Evolutionary conservation across 37 sponge, comb jelly and placozoan genomes (phyloP).

Genomic region (Theonella swinhoei): DNA sequence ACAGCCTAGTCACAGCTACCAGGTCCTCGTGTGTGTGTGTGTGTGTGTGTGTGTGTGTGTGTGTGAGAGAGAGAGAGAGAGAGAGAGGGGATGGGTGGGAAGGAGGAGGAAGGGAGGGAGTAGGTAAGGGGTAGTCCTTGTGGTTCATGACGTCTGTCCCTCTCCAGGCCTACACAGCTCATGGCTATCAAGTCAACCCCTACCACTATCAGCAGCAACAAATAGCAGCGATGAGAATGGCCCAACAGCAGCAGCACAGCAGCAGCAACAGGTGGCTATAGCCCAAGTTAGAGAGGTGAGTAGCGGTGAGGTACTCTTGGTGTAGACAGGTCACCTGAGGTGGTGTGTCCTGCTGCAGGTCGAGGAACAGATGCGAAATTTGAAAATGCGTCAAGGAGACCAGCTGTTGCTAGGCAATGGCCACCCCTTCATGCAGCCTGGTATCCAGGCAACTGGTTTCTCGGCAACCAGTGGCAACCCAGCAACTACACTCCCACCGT

Average conservation of each 20-base stretch:
- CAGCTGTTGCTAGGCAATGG: background rate
- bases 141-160: background rate
- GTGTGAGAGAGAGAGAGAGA: too few species aligned
- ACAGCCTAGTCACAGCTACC: constrained; percentile 27
- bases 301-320: constrained; percentile 12
- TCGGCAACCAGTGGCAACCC: constrained; percentile 11
- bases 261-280: constrained; percentile 58
- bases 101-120: too few species aligned
- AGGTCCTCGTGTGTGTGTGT: too few species aligned
- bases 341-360: constrained; percentile 42
- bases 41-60: too few species aligned
- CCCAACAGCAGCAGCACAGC: constrained; percentile 31
- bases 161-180: constrained; percentile 42
- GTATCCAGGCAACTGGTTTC: constrained; percentile 11
- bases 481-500: background rate
- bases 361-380: constrained; percentile 59
- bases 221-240: constrained; percentile 52
- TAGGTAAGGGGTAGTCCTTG: too few species aligned
- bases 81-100: too few species aligned
- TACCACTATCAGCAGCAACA: constrained; percentile 64
- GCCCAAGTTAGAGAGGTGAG: background rate
- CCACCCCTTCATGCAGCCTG: background rate
- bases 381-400: constrained; percentile 45
- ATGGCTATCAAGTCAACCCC: constrained; percentile 48
- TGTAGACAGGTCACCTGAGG: constrained; percentile 2